A percentile compares a stretch with the other conserved stretches of the same genome.
Evolutionary conservation across 1,140 invertebrate species (phyloP).

Genomic region (Drosophila bifasciata): DNA sequence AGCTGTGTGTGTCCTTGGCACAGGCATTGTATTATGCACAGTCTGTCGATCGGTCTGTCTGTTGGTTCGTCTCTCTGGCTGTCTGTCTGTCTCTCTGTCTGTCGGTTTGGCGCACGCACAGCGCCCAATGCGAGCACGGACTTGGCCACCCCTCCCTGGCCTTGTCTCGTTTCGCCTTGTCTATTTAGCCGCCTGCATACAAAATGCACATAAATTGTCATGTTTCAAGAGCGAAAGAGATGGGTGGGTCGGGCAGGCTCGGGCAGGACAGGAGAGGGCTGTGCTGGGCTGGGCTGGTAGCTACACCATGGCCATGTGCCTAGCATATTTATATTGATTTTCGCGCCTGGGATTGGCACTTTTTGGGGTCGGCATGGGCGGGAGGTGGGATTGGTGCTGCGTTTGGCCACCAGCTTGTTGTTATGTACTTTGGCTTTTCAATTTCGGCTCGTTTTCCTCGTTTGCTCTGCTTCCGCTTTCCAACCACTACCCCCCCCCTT

Average conservation of each 20-base stretch:
- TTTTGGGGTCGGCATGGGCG: neutral
- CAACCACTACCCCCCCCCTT: constrained; percentile 7
- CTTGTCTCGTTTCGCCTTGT: constrained; percentile 56
- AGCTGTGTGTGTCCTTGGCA: constrained; percentile 63
- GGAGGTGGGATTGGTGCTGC: constrained; percentile 33
- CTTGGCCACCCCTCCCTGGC: too few relatives aligned
- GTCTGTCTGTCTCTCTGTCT: constrained; percentile 11
- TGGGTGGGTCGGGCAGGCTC: neutral
- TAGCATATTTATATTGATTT: constrained; percentile 82
- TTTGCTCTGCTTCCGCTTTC: constrained; percentile 7
- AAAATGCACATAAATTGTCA: constrained; percentile 79
- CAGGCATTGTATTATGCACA: constrained; percentile 57
- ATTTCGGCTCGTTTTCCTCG: constrained; percentile 71
- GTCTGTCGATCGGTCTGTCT: constrained; percentile 6
- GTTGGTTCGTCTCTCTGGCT: neutral
- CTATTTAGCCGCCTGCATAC: constrained; percentile 79
- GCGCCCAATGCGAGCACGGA: constrained; percentile 17
- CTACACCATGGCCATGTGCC: constrained; percentile 51
- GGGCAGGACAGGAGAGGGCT: neutral
- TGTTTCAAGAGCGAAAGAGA: constrained; percentile 47
- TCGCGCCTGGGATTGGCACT: constrained; percentile 69
- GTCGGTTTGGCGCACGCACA: constrained; percentile 17
- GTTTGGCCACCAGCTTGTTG: constrained; percentile 66
- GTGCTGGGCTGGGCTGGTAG: neutral
- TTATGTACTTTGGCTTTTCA: constrained; percentile 81